Evolutionary conservation across 2,113 vertebrate genomes (phyloP), one percentile per base, ranked within the genome.

Genomic region (Trogon surrucura): DNA sequence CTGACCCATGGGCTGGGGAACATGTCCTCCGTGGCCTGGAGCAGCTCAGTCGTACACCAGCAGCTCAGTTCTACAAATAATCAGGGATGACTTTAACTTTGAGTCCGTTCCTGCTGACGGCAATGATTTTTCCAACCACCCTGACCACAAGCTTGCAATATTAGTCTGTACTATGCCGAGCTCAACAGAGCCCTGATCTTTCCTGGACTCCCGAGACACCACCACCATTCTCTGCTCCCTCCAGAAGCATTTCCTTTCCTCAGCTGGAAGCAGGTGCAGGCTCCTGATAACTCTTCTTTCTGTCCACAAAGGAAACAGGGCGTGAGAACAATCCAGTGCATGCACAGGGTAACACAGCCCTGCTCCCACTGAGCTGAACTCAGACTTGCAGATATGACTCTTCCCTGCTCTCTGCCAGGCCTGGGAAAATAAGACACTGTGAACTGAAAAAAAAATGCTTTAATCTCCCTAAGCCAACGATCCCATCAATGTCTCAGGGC

Each of bases 121-220:
- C 94, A 95, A 93, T 75, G 91, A 92, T 95, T 96, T 95, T 96
- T 90, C 94, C 92, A 93, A 21, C 65, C 87, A 78, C 85, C 14
- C 90, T 45, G 58, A 32, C 75, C 67, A 60, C 74, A 82, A 32
- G 56, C 56, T 78, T 36, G 20, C 61, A 41, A 6, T 17, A 57
- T 80, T 85, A 80, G 21, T 27, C 85, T 69, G 70, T 41, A 1
- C 85, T 48, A 32, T 1, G 16, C 51, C 5, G 51, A 91, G 71
- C 32, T 64, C 80, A 67, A 8, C 19, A 21, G 64, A 90, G 64
- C 29, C 47, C 72, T 34, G 75, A 44, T 74, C 60, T 48, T 47
- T 48, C 81, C 84, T 15, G 32, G 70, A 81, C 73, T 87, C 73
- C 93, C 29, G 29, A 88, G 88, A 88, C 64, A 79, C 51, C 89